phyloP scores from a whole-genome alignment of 2,797 vertebrate genomes.

The Rachycentron canadum region DNA sequence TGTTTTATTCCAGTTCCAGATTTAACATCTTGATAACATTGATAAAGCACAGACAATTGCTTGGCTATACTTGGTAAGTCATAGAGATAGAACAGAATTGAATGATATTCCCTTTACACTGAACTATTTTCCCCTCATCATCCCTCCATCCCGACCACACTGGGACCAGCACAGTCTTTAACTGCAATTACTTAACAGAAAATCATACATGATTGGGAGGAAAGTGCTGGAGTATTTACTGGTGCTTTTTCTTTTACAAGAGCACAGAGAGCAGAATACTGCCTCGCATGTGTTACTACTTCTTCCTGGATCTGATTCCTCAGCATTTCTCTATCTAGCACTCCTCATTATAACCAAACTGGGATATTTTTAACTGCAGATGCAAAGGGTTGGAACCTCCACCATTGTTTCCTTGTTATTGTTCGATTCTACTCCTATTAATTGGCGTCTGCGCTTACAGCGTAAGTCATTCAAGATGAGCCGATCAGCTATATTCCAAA shows the following conservation, averaged over 20 bases:
- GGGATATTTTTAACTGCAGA: slow-evolving; percentile 16
- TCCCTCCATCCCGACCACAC: not conserved
- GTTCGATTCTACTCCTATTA: slow-evolving; percentile 16
- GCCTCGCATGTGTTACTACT: not conserved
- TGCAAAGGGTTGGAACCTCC: not conserved
- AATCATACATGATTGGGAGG: slow-evolving; percentile 28
- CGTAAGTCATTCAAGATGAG: slow-evolving; percentile 34
- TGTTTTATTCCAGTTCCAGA: not conserved
- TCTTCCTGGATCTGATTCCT: not conserved
- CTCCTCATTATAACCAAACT: not conserved
- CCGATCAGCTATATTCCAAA: slow-evolving; percentile 16
- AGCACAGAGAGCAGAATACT: slow-evolving; percentile 4
- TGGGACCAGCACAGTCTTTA: not conserved
- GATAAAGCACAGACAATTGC: not conserved
- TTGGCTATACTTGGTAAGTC: not conserved
- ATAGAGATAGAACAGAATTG: not conserved
- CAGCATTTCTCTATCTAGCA: not conserved
- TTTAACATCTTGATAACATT: slow-evolving; percentile 20
- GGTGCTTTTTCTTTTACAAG: slow-evolving; percentile 44
- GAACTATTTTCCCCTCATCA: slow-evolving; percentile 12
- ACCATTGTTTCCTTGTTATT: not conserved
- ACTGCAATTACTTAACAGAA: not conserved
- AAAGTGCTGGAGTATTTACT: slow-evolving; percentile 32
- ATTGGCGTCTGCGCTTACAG: not conserved
- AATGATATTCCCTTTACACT: slow-evolving; percentile 2